phyloP scores from a whole-genome alignment of 2,113 vertebrate genomes.

The Chamaea fasciata region DNA sequence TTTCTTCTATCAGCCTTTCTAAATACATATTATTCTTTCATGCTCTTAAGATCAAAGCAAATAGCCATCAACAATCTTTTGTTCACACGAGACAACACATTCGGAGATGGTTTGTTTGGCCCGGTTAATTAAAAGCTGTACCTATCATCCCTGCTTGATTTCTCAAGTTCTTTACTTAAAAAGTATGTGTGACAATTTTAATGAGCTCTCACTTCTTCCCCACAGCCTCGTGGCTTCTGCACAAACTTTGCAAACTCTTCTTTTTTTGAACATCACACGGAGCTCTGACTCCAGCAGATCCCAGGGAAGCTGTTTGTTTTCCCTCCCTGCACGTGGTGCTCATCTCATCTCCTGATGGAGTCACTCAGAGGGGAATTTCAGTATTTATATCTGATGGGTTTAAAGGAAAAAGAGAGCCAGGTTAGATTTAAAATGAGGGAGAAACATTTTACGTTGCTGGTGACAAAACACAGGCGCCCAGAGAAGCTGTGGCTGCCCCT shows the following conservation, averaged over 20 bases:
- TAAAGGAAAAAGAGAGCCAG: neutral
- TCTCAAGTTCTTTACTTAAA: conserved; percentile 44
- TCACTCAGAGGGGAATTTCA: neutral
- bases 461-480: neutral
- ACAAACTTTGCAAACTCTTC: neutral
- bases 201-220: conserved; percentile 33
- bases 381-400: neutral
- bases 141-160: conserved; percentile 41
- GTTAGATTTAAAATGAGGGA: neutral
- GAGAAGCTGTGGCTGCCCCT: neutral
- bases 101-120: conserved; percentile 29
- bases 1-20: conserved; percentile 29
- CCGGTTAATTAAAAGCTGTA: conserved; percentile 60
- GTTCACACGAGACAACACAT: conserved; percentile 27
- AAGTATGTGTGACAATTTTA: conserved; percentile 54
- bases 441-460: neutral
- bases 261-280: neutral
- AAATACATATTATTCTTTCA: conserved; percentile 46
- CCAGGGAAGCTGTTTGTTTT: neutral
- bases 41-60: conserved; percentile 46
- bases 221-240: neutral
- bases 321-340: neutral
- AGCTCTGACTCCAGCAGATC: neutral
- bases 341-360: neutral
- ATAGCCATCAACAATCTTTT: conserved; percentile 55